phyloP scores from a whole-genome alignment of 2,888 invertebrate species.

The Carterocephalus palaemon region DNA sequence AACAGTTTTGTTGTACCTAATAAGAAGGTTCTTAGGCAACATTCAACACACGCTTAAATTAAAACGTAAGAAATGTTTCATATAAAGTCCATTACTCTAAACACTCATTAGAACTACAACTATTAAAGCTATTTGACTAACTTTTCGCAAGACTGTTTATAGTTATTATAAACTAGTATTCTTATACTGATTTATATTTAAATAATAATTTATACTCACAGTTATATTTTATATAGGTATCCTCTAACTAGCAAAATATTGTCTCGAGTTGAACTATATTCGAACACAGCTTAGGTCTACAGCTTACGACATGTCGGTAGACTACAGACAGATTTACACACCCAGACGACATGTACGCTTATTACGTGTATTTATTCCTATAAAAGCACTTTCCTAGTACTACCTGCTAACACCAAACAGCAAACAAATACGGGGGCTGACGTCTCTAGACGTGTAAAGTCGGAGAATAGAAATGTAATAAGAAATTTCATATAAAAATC shows the following conservation, averaged over 20 bases:
- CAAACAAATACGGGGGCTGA: slow-evolving; percentile 57
- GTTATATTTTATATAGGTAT: background rate
- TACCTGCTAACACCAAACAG: slow-evolving; percentile 75
- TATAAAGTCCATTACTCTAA: too few species aligned
- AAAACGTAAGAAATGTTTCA: too few species aligned
- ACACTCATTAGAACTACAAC: too few species aligned
- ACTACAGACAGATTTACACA: slow-evolving; percentile 30
- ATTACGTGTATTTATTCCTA: slow-evolving; percentile 48
- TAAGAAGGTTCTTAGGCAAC: too few species aligned
- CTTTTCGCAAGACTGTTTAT: slow-evolving; percentile 40
- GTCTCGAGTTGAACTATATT: slow-evolving; percentile 17
- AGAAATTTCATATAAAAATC: slow-evolving; percentile 45
- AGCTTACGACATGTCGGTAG: slow-evolving; percentile 1
- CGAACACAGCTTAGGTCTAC: slow-evolving; percentile 24
- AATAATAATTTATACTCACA: background rate
- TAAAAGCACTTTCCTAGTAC: slow-evolving; percentile 72
- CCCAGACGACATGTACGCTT: slow-evolving; percentile 35
- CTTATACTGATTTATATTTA: background rate
- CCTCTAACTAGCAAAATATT: slow-evolving; percentile 3
- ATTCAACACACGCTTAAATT: too few species aligned
- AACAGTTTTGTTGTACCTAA: too few species aligned
- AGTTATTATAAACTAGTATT: slow-evolving; percentile 12
- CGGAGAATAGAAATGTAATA: slow-evolving; percentile 43
- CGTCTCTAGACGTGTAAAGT: slow-evolving; percentile 38
- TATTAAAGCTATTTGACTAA: slow-evolving; percentile 76